phyloP scores from a whole-genome alignment of 1,140 invertebrate species.

The Sycophaga agraensis region DNA sequence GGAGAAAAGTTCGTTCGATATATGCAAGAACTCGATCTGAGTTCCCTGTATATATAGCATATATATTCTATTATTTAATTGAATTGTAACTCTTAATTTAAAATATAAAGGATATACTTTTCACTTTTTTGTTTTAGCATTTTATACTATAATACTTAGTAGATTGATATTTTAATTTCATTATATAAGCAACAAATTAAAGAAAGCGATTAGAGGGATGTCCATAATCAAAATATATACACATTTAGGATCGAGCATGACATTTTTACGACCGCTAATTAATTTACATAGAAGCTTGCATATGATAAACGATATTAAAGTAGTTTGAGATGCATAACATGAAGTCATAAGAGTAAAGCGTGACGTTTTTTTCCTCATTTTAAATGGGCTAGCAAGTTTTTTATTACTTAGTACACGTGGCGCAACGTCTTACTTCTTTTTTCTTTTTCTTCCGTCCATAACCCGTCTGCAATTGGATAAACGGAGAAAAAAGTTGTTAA shows the following conservation, averaged over 20 bases:
- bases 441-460: slow-evolving; percentile 93
- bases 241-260: background rate
- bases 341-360: slow-evolving; percentile 23
- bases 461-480: slow-evolving; percentile 75
- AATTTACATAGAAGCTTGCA: slow-evolving; percentile 4
- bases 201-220: no score
- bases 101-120: no score
- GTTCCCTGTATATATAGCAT: no score
- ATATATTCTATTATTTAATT: no score
- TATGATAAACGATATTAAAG: slow-evolving; percentile 7
- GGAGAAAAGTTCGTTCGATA: no score
- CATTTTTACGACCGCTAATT: slow-evolving; percentile 21
- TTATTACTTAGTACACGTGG: slow-evolving; percentile 44
- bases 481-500: slow-evolving; percentile 59
- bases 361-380: slow-evolving; percentile 14
- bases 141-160: no score
- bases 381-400: slow-evolving; percentile 31
- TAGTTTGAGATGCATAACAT: slow-evolving; percentile 27
- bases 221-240: no score
- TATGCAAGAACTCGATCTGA: no score
- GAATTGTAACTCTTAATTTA: no score
- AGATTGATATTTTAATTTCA: no score
- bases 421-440: slow-evolving; percentile 86
- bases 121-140: no score
- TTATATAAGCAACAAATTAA: background rate